Percentiles rank a stretch among this genome's conserved stretches.
These are phyloP conservation scores for Hydrocynus forskahlii DNA, from an alignment of 2,797 vertebrate species.

Conservation along the genomic window DNA sequence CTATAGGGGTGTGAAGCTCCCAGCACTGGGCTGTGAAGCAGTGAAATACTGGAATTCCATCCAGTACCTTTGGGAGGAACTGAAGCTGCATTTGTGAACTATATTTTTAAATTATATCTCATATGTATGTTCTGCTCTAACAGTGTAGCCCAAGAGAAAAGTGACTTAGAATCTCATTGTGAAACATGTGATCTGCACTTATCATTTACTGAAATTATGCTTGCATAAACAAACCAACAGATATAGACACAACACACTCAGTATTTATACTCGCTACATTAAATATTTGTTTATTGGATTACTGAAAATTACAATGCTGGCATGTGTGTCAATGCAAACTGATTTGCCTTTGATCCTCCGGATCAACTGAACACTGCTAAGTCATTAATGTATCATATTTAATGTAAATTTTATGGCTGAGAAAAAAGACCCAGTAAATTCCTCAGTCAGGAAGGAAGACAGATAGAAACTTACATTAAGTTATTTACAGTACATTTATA, in stretches of 20 bases:
- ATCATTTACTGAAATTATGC: neutral
- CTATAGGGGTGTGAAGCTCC: too few species aligned
- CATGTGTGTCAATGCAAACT: constrained; percentile 22
- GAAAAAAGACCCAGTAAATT: constrained; percentile 18
- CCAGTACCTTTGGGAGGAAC: neutral
- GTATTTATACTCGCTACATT: neutral
- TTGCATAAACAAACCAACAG: neutral
- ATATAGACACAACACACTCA: too few species aligned
- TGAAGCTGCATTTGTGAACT: too few species aligned
- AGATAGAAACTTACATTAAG: constrained; percentile 1
- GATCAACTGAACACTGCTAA: constrained; percentile 35
- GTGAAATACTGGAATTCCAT: too few species aligned
- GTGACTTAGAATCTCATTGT: neutral
- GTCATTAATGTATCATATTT: constrained; percentile 39
- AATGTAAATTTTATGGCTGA: constrained; percentile 3
- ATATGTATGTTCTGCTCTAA: too few species aligned
- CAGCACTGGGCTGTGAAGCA: too few species aligned
- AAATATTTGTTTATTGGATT: constrained; percentile 30
- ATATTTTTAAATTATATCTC: too few species aligned
- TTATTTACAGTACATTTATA: neutral
- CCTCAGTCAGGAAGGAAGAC: neutral
- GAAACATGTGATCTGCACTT: neutral
- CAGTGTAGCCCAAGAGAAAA: too few species aligned
- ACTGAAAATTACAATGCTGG: constrained; percentile 30
- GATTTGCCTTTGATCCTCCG: constrained; percentile 12